These are phyloP conservation scores for Brachyptera putata DNA, from an alignment of 2,888 invertebrate genomes.

Conservation along the genomic window DNA sequence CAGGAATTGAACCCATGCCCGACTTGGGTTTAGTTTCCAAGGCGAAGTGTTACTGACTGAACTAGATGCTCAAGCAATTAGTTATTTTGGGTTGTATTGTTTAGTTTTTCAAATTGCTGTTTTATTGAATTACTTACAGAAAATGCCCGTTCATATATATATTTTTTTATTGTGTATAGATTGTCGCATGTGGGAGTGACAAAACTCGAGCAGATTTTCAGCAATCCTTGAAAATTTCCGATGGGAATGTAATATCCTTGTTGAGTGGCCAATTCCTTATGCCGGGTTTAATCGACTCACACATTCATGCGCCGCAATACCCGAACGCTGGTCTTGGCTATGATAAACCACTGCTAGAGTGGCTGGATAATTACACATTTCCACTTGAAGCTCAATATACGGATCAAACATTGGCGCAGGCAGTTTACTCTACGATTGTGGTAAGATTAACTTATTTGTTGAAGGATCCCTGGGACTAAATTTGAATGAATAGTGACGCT, in stretches of 20 bases:
- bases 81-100: no score
- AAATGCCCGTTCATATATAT: no score
- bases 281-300: constrained; percentile 86
- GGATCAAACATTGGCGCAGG: constrained; percentile 62
- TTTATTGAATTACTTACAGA: no score
- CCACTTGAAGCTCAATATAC: constrained; percentile 71
- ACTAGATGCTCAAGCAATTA: no score
- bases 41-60: no score
- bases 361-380: constrained; percentile 82
- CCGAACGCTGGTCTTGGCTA: constrained; percentile 81
- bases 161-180: constrained; percentile 43
- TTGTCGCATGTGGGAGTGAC: constrained; percentile 44
- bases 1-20: no score
- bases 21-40: no score
- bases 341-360: constrained; percentile 73
- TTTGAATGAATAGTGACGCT: no score
- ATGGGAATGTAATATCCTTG: constrained; percentile 20
- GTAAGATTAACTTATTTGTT: constrained; percentile 55
- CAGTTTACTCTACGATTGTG: constrained; percentile 72
- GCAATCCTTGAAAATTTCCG: constrained; percentile 37
- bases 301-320: constrained; percentile 86
- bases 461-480: no score
- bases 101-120: no score
- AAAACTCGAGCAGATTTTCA: constrained; percentile 39
- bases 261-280: constrained; percentile 62